A percentile compares a stretch with the other conserved stretches of the same genome.
Evolutionary conservation across 2,113 vertebrate genomes (phyloP).

Genomic region (Indicator maculatus): DNA sequence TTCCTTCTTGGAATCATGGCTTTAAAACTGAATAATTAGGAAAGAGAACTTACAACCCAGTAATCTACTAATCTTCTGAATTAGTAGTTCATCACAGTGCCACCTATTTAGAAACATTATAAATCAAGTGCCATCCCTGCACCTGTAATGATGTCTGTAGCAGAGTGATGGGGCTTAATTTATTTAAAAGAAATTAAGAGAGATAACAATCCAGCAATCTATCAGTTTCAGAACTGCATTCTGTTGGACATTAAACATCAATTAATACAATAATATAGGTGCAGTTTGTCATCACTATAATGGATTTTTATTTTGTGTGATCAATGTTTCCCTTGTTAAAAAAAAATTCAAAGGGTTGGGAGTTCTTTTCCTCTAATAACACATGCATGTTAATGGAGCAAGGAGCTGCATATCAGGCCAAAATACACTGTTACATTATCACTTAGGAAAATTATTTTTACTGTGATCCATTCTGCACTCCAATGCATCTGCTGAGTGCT

Average conservation of each 20-base stretch:
- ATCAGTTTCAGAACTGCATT: not conserved
- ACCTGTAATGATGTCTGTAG: not conserved
- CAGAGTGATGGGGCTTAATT: not conserved
- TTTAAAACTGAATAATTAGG: not conserved
- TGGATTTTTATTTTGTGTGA: not conserved
- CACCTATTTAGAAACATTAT: constrained; percentile 4
- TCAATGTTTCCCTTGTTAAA: not conserved
- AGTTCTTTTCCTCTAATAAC: not conserved
- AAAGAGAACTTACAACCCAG: not conserved
- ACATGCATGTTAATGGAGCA: not conserved
- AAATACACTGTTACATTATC: not conserved
- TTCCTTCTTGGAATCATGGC: not conserved
- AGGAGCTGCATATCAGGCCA: not conserved
- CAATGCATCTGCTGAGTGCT: not conserved
- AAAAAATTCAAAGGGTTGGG: not conserved
- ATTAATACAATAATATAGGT: not conserved
- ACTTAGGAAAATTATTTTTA: not conserved
- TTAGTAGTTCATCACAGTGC: constrained; percentile 31
- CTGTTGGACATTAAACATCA: not conserved
- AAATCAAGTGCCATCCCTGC: constrained; percentile 20
- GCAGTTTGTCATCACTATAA: not conserved
- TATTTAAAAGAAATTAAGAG: constrained; percentile 34
- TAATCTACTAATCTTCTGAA: constrained; percentile 28
- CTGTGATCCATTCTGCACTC: not conserved
- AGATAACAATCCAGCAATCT: not conserved